Base-by-base conservation (phyloP, 1,140 invertebrate species). In the Stenopsyche tienmushanensis region DNA sequence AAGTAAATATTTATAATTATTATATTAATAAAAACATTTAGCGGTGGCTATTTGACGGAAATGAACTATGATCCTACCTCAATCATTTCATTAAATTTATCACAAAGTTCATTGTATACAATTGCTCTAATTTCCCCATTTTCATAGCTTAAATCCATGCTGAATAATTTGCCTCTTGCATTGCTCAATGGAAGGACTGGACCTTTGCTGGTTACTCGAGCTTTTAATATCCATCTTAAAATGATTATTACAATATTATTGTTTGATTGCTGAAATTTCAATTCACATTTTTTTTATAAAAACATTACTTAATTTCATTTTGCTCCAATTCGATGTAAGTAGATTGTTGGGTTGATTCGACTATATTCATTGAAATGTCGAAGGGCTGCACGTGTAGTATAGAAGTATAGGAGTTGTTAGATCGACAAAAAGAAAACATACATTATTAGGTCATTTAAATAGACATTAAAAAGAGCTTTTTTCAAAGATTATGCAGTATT, bases 81-180 rank as follows among this genome's bases (percentile, higher is more conserved):
- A 66, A 99, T 83, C 76, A 94, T 84, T 73, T 96, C 88, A 75
- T 88, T 97, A 76, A 88, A 98, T 74, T 92, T 94, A 72, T 98
- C 96, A 68, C 90, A 91, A 71, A 89, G 82, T 64, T 93, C 90
- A 73, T 88, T 94, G 74, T 99, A 99, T 7, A 87, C 95, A 1
- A 96, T 97, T n/a, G 91, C 91, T 62, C 93, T 82, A 60, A 99
- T 98, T 80, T 98, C 95, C 8, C 96, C 96, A 72, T 86, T 92
- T 70, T 97, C 92, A 81, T 99, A 97, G 54, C 93, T 78, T 0
- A 99, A 77, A 77, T 95, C 93, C 78, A 98, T 88, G 70, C 86
- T 93, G 74, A 99, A 99, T 0, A 99, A 80, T 75, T 94, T 94
- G 0, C 96, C 94, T 53, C 85, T 84, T 0, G 93, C 88, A 79